phyloP scores from a whole-genome alignment of 2,888 invertebrate genomes.

The Saturnia pavonia region DNA sequence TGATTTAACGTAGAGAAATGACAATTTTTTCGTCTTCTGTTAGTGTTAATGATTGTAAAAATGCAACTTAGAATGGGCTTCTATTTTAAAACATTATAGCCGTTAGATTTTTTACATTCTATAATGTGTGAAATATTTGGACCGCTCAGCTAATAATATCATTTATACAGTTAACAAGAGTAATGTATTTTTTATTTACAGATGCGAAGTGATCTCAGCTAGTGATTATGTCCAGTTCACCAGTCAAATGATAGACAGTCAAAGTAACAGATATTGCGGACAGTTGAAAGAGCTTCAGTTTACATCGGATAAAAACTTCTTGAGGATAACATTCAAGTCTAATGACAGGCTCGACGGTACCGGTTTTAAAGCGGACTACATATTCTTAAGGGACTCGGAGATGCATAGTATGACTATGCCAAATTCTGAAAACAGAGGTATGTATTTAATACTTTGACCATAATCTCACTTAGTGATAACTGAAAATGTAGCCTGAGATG shows the following conservation, averaged over 20 bases:
- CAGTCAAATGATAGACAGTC: conserved; percentile 92
- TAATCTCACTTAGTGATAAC: not conserved
- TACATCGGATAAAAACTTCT: conserved; percentile 93
- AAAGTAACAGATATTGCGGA: conserved; percentile 93
- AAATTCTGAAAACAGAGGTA: conserved; percentile 31
- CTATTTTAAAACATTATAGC: too few relatives aligned
- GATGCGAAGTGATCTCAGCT: conserved; percentile 94
- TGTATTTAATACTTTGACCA: not conserved
- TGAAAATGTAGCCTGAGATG: not conserved
- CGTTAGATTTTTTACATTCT: too few relatives aligned
- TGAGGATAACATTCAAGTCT: conserved; percentile 95
- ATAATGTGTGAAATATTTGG: too few relatives aligned
- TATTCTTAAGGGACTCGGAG: conserved; percentile 88
- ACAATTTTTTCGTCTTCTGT: too few relatives aligned
- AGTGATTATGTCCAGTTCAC: conserved; percentile 98
- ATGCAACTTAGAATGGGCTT: too few relatives aligned
- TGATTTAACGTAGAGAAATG: too few relatives aligned
- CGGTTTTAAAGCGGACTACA: conserved; percentile 95
- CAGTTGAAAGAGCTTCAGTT: conserved; percentile 88
- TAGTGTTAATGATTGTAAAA: too few relatives aligned
- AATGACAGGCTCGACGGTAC: conserved; percentile 96
- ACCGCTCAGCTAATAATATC: too few relatives aligned
- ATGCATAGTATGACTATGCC: conserved; percentile 72
- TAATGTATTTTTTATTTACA: conserved; percentile 60
- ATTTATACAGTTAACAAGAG: not conserved